Conservation (phyloP, 2,888 invertebrate genomes). For the Pecten maximus region DNA sequence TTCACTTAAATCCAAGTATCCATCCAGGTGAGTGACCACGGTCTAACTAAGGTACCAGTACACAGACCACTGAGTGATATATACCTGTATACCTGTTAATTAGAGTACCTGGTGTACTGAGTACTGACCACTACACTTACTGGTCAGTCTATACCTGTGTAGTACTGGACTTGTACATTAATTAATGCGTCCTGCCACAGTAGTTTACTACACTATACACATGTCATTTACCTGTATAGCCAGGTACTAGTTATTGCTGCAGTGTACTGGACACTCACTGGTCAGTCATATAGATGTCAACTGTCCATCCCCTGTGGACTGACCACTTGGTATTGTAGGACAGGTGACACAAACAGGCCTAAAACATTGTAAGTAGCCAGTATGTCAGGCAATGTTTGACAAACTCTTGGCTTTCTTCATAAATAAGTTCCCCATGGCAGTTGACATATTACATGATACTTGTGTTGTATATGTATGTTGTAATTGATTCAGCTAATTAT, state of each 20-base stretch:
- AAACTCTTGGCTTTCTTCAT: slow-evolving; percentile 1
- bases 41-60: background rate
- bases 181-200: background rate
- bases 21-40: background rate
- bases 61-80: background rate
- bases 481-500: slow-evolving; percentile 22
- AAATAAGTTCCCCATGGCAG: background rate
- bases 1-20: no score
- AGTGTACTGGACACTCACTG: slow-evolving; percentile 24
- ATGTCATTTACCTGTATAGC: background rate
- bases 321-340: background rate
- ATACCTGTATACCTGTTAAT: background rate
- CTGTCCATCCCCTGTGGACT: slow-evolving; percentile 30
- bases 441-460: slow-evolving; percentile 26
- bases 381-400: background rate
- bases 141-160: background rate
- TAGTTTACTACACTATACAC: background rate
- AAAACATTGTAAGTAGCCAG: slow-evolving; percentile 29
- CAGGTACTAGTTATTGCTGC: background rate
- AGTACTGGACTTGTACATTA: background rate
- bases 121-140: background rate
- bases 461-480: slow-evolving; percentile 13
- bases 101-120: background rate
- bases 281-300: slow-evolving; percentile 30
- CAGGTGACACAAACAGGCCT: slow-evolving; percentile 5